phyloP scores from a whole-genome alignment of 2,113 vertebrate species.

The Tichodroma muraria region DNA sequence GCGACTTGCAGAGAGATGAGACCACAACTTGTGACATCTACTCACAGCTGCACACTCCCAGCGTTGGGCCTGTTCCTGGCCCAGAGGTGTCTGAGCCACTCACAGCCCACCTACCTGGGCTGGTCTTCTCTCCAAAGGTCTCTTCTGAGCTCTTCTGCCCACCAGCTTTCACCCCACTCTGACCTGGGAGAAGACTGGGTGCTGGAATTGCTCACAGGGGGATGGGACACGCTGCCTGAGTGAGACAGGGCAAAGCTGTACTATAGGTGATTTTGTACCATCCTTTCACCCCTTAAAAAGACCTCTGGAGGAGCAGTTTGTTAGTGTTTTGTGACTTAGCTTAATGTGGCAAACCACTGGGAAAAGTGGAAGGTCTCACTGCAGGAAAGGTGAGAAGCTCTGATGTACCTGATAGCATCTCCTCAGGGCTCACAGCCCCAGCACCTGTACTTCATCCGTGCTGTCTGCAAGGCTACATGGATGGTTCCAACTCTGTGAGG shows the following conservation, averaged over 20 bases:
- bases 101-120: background rate
- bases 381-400: background rate
- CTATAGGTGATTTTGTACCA: background rate
- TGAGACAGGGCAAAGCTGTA: background rate
- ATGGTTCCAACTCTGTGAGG: background rate
- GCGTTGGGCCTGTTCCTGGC: rapidly evolving
- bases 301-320: background rate
- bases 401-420: background rate
- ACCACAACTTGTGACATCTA: background rate
- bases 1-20: background rate
- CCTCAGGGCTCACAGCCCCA: background rate
- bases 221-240: rapidly evolving
- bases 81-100: background rate
- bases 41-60: background rate
- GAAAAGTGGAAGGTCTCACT: too few relatives aligned
- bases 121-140: background rate
- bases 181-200: background rate
- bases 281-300: background rate
- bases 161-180: background rate
- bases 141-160: background rate
- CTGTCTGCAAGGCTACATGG: background rate
- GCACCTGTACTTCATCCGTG: background rate
- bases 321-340: background rate
- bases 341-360: background rate
- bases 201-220: background rate